Base-by-base conservation (phyloP, 2,797 vertebrate genomes). In the Tragopan temminckii region DNA sequence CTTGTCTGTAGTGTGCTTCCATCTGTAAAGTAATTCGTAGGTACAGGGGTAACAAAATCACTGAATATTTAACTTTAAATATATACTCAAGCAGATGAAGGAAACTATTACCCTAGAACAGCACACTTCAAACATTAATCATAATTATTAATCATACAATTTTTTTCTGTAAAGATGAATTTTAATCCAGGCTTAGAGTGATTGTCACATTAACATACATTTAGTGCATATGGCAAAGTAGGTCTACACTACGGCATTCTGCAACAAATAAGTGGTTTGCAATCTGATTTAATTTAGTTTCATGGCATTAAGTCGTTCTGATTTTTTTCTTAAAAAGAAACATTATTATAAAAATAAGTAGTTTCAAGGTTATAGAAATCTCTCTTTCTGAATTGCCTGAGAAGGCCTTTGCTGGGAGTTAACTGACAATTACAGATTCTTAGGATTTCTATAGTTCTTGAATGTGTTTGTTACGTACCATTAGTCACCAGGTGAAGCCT, bases 401-500 rank as follows among this genome's bases (percentile, higher is more conserved):
- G 96, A 97, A 98, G 95, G 96, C 93, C 93, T 97, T 96, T 97
- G 92, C 90, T 95, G 88, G 96, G 97, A 97, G 95, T 97, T 98
- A 96, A 92, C 92, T 97, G 97, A 98, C 97, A 98, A 98, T 98
- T 98, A 98, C 95, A 98, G 96, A 97, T 98, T 97, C 94, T 87
- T 96, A 96, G 96, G 96, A 97, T 97, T 98, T 97, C 97, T 97
- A 89, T 95, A 96, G 96, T 97, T 98, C 97, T 97, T 97, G 97
- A 97, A 97, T 97, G 96, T 97, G 97, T 98, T 98, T 98, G 97
- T 98, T 98, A 97, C 98, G 98, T 98, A 97, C 98, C 98, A 98
- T 99, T 98, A 98, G 98, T 97, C 97, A 98, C 97, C 97, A 98
- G 98, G 98, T 98, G 98, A 98, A 98, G 98, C 98, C 98, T 98